These are phyloP conservation scores for Ectemnius cavifrons DNA, from an alignment of 2,888 invertebrate species.

Conservation along the genomic window DNA sequence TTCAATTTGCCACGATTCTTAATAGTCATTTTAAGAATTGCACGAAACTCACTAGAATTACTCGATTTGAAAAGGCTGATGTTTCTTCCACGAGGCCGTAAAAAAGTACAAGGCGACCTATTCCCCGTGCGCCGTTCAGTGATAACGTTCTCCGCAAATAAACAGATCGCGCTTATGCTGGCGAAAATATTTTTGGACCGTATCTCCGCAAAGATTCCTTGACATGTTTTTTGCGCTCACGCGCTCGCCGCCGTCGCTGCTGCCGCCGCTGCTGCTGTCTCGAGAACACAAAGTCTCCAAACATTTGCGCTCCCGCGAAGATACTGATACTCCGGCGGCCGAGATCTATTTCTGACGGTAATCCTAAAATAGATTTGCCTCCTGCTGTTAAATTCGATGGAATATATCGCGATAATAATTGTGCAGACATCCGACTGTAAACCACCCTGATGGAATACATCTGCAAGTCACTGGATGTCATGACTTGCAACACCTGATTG, in stretches of 20 bases:
- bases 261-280: not conserved
- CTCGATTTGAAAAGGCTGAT: too few species aligned
- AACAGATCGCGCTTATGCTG: not conserved
- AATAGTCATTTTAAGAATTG: too few species aligned
- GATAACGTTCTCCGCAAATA: not conserved
- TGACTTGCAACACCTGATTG: too few species aligned
- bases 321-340: constrained; percentile 12
- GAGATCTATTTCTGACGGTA: constrained; percentile 38
- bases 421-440: not conserved
- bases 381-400: constrained; percentile 41
- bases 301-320: not conserved
- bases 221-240: constrained; percentile 7
- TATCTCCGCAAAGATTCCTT: constrained; percentile 5
- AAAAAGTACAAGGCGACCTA: too few species aligned
- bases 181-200: constrained; percentile 5
- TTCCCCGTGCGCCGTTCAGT: constrained; percentile 2
- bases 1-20: too few species aligned
- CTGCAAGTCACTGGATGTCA: not conserved
- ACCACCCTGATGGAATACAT: not conserved
- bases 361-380: constrained; percentile 38
- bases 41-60: too few species aligned
- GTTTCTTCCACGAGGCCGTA: too few species aligned
- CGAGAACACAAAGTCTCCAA: constrained; percentile 8
- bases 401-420: constrained; percentile 16
- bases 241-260: not conserved